Evolutionary conservation across 2,797 vertebrate genomes (phyloP), one percentile per base, ranked within the genome.

Genomic region (Xiphophorus birchmanni): DNA sequence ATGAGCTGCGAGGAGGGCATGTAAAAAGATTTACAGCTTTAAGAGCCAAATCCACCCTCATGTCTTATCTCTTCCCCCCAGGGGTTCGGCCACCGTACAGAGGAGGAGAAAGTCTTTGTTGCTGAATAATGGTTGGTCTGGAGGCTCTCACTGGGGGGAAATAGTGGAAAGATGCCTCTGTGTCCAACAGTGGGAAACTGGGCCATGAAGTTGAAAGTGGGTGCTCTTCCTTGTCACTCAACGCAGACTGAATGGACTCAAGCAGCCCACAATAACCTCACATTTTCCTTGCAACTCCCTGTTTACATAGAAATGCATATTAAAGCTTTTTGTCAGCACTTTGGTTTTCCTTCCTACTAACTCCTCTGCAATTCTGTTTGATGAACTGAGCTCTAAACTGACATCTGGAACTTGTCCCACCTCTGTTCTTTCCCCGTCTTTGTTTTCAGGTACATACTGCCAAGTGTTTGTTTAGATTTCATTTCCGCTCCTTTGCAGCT

Each of bases 21-120:
- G 90, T 90, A 86, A 91, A 90, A 90, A 92, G 89, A 92, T 93
- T 92, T 90, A 81, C 82, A 86, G 88, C 87, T 93, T 87, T 90
- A 71, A 89, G 85, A 86, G 83, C 78, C 90, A 89, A 92, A 93
- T 92, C 91, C 89, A 84, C 87, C 87, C 88, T 85, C 81, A 44
- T 42, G 80, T 88, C 89, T 90, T 90, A 90, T 90, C 90, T 86
- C 79, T 26, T 81, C 84, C 90, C 52, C 89, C 81, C 65, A 32
- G 86, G 86, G 92, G 73, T 88, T 84, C 87, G 87, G 87, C 91
- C 92, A 90, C 87, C 84, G 56, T 79, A 82, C 84, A 86, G 87
- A 56, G 40, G 72, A 84, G 80, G 89, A 87, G 91, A 87, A 47
- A 89, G 82, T 87, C 89, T 93, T 90, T 90, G 88, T 90, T 82